Evolutionary conservation across 1,140 invertebrate species (phyloP), one percentile per base, ranked within the genome.

Genomic region (Drosophila repletoides): DNA sequence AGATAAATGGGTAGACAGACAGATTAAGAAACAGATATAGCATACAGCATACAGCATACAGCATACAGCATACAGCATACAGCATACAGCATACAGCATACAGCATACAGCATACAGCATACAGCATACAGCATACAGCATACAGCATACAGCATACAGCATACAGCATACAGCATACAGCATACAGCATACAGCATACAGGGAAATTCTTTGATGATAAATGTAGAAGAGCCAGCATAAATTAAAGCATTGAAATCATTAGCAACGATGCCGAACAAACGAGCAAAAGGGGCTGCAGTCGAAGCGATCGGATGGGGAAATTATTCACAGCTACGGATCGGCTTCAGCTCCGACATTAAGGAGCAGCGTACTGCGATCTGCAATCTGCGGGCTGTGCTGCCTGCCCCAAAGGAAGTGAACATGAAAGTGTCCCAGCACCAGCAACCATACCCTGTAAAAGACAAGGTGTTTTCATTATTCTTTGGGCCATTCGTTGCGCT

Each of bases 191-290:
- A 66, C 71, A 60, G 53, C 56, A n/a, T n/a, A n/a, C n/a, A n/a
- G n/a, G n/a, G n/a, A n/a, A n/a, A 41, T 55, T 52, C 72, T 83
- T 83, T 83, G 77, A 83, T 76, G 73, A 83, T 76, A 83, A 83
- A 83, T 83, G 77, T 40, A 46, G 56, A 60, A 70, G 69, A 74
- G 36, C 31, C 65, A 51, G 72, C 69, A 73, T 64, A 74, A 77
- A 83, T 76, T 74, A 76, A 77, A 67, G 74, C 74, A 81, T 88
- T 81, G 48, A 75, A 83, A 79, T 88, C 76, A 83, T 88, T 80
- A 71, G 75, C 77, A 87, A 64, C 76, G 76, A 83, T 72, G 87
- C 87, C 71, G 83, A 89, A 87, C 87, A 87, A 89, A 88, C 81
- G 72, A 89, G 87, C 36, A 34, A 56, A 56, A 53, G 49, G 33